These are phyloP conservation scores for Paratilapia polleni DNA, from an alignment of 2,113 vertebrate genomes.

Conservation along the genomic window DNA sequence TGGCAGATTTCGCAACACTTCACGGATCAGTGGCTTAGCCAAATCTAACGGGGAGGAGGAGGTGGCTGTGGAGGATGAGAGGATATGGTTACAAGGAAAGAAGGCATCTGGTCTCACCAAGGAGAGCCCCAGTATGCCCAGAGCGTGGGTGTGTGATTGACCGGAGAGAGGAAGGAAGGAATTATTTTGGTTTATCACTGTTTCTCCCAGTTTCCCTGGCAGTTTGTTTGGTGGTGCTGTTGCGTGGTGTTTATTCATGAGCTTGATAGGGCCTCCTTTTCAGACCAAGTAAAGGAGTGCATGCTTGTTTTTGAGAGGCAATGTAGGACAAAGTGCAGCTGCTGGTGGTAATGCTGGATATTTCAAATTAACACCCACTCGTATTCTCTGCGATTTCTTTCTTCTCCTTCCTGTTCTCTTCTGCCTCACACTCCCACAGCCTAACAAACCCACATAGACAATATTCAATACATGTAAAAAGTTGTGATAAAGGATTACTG, in stretches of 20 bases:
- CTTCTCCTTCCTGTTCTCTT: constrained; percentile 7
- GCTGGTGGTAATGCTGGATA: constrained; percentile 54
- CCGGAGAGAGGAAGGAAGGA: constrained; percentile 44
- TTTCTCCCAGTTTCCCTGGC: constrained; percentile 37
- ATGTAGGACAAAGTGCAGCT: constrained; percentile 55
- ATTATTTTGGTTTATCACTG: constrained; percentile 28
- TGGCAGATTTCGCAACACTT: constrained; percentile 72
- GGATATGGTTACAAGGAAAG: constrained; percentile 25
- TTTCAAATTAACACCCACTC: constrained; percentile 41
- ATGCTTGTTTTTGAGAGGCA: constrained; percentile 44
- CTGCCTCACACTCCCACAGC: constrained; percentile 14
- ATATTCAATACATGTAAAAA: constrained; percentile 25
- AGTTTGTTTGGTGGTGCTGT: constrained; percentile 35
- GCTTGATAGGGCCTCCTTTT: constrained; percentile 55
- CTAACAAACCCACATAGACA: neutral
- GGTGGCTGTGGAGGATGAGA: neutral
- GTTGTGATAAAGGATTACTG: constrained; percentile 1
- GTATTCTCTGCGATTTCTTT: constrained; percentile 8
- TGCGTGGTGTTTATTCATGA: constrained; percentile 60
- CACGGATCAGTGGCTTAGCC: constrained; percentile 64
- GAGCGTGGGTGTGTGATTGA: constrained; percentile 50
- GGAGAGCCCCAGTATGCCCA: constrained; percentile 36
- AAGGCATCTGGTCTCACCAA: constrained; percentile 61
- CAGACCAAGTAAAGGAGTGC: constrained; percentile 37
- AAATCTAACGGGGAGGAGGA: constrained; percentile 39